Base-by-base conservation (phyloP, 2,888 invertebrate species). In the Amblyjoppa proteus region DNA sequence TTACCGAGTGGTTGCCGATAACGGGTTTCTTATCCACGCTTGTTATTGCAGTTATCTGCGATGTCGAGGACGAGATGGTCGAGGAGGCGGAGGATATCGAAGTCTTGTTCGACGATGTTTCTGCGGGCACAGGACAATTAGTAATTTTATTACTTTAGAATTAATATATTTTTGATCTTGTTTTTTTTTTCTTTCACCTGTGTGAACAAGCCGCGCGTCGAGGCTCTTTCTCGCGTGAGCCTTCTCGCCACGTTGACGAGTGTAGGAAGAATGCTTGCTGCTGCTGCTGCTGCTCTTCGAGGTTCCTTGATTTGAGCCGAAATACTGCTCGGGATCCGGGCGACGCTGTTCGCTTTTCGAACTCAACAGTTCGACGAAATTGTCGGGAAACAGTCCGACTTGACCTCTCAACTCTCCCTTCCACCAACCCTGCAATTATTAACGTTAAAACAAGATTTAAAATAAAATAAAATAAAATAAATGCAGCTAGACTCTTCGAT, bases 371-470 rank as follows among this genome's bases (percentile, higher is more conserved):
- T 96, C 96, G 20, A 98, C 98, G 94, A 99, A 99, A 95, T 99
- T 99, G 93, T 99, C 99, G 0, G 99, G 99, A 94, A 99, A 99
- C 3, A 99, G 96, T 5, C 99, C 99, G 78, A 97, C 95, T 92
- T 96, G 96, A 61, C 99, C 99, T 90, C 96, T 96, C 0, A 98
- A 93, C 94, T 99, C 99, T 71, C 99, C 99, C 94, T 97, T 97
- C 99, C 99, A 99, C 99, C 99, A 99, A 80, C 99, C 99, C 90
- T 93, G 75, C 5, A 70, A 87, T 88, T 66, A 58, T 11, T 13
- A 31, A n/a, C 41, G 41, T 41, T 11, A 68, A 1, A 16, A 28
- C 28, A 49, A 66, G n/a, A 31, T 68, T 0, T 74, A 51, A 66
- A 13, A 80, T 45, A 13, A 71, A 53, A 16, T 16, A 51, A 1